phyloP scores from a whole-genome alignment of 2,888 invertebrate genomes.

The Lumbricus terrestris region DNA sequence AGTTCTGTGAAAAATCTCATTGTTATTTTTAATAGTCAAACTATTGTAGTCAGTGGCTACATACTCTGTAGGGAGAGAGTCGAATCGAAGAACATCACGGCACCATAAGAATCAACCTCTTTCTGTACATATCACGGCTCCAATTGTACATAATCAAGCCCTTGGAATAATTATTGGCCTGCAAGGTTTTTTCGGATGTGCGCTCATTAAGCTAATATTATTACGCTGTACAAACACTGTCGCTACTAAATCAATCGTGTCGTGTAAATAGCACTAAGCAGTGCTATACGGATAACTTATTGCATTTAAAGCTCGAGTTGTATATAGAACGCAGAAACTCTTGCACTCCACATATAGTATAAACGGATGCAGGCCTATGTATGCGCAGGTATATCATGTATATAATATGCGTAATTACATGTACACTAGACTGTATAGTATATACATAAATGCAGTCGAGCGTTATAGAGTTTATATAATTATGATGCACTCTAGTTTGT shows the following conservation, averaged over 20 bases:
- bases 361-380: too few relatives aligned
- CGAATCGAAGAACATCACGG: neutral
- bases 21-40: neutral
- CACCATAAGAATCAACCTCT: neutral
- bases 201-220: neutral
- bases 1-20: neutral
- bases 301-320: too few relatives aligned
- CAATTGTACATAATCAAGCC: too few relatives aligned
- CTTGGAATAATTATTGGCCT: too few relatives aligned
- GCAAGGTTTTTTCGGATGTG: neutral
- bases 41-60: neutral
- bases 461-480: too few relatives aligned
- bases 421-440: neutral
- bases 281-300: neutral
- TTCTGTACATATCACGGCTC: neutral
- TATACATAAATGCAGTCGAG: too few relatives aligned
- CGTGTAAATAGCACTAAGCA: neutral
- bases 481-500: neutral
- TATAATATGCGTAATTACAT: neutral
- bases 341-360: neutral
- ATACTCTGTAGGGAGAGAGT: neutral
- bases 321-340: too few relatives aligned
- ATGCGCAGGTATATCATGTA: too few relatives aligned
- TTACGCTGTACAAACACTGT: neutral
- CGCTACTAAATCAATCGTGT: too few relatives aligned